A percentile compares a stretch with the other conserved stretches of the same genome.
Evolutionary conservation across 2,797 vertebrate genomes (phyloP).

Genomic region (Cyprinodon diabolis): DNA sequence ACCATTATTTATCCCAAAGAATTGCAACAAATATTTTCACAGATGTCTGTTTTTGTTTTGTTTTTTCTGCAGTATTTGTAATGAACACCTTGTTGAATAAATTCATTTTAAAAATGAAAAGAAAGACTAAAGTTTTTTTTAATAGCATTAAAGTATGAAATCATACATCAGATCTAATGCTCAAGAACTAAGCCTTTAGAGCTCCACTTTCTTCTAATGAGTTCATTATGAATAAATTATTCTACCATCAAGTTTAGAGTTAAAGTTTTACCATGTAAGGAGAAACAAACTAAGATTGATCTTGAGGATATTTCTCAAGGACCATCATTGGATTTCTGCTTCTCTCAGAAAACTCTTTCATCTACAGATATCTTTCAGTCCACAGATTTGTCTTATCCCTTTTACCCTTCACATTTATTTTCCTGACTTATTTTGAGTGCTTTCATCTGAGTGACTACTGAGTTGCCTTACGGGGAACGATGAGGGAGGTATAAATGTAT

Average conservation of each 20-base stretch:
- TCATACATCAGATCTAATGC: neutral
- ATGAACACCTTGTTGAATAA: neutral
- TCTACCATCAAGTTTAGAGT: neutral
- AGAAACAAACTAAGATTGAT: neutral
- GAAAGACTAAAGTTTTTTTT: neutral
- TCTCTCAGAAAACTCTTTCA: constrained; percentile 10
- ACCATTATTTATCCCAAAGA: neutral
- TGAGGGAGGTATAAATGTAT: neutral
- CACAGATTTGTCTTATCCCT: constrained; percentile 2
- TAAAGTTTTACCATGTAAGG: neutral
- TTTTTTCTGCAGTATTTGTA: neutral
- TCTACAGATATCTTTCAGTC: constrained; percentile 11
- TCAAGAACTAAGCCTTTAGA: neutral
- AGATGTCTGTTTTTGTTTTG: neutral
- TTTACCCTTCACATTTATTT: neutral
- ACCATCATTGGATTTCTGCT: constrained; percentile 13
- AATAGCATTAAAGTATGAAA: neutral
- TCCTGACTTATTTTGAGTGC: constrained; percentile 1
- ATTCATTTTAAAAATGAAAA: neutral
- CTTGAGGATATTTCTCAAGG: constrained; percentile 18
- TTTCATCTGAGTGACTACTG: constrained; percentile 6
- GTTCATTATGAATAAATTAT: constrained; percentile 2
- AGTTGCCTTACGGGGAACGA: neutral
- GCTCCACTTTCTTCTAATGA: neutral
- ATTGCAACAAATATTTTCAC: neutral